These are phyloP conservation scores for Anarhynchus alexandrinus DNA, from an alignment of 2,113 vertebrate species.

Conservation along the genomic window DNA sequence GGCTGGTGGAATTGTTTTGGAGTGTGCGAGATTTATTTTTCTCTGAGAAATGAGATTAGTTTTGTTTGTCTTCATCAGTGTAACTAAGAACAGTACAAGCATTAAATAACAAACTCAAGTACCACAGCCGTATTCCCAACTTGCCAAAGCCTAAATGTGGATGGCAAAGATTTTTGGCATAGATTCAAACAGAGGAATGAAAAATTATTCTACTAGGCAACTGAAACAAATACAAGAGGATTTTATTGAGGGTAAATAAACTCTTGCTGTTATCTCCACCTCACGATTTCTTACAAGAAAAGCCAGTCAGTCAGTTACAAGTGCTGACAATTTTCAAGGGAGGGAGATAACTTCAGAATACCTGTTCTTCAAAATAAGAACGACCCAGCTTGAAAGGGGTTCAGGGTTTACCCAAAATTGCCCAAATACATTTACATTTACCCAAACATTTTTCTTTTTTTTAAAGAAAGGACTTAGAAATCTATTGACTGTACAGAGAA, in stretches of 20 bases:
- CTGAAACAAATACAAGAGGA: not conserved
- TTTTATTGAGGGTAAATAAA: not conserved
- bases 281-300: not conserved
- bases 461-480: not conserved
- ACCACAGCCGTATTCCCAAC: not conserved
- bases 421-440: not conserved
- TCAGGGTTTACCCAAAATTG: not conserved
- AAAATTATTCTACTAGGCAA: not conserved
- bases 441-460: not conserved
- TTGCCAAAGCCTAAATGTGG: not conserved
- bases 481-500: not conserved
- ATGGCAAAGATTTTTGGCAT: not conserved
- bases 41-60: conserved; percentile 18
- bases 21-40: not conserved
- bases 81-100: not conserved
- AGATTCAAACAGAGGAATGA: not conserved
- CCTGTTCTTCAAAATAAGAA: not conserved
- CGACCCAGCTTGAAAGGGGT: not conserved
- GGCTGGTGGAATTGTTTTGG: not conserved
- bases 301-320: not conserved
- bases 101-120: not conserved
- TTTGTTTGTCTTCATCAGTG: conserved; percentile 17
- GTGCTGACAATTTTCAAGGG: not conserved
- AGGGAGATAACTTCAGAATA: not conserved
- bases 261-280: not conserved